Evolutionary conservation across 2,888 invertebrate genomes (phyloP), one percentile per base, ranked within the genome.

Genomic region (Archaeoteleia sp.): DNA sequence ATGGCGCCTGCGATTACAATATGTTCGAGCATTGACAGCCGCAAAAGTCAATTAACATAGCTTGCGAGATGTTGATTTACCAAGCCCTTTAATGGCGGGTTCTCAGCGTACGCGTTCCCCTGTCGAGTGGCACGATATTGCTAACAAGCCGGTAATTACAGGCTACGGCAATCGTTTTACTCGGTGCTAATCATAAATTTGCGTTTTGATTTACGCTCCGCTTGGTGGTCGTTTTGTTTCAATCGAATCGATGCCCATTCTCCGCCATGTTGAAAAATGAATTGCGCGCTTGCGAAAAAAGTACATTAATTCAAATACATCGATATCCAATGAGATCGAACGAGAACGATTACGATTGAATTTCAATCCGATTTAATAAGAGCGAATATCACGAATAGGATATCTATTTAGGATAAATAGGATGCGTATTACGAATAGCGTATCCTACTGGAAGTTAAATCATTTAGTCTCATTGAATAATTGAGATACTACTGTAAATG

Each of bases 121-220:
- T 8, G 29, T 29, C 13, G 29, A 54, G 43, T 42, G 32, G 34
- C 23, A 43, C 32, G 34, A 12, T 10, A 34, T 30, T 12, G 34
- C 37, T 55, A 55, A 55, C 55, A 55, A 55, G 55, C 46, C 29
- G 8, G 32, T 57, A 57, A 57, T 57, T 48, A 57, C 34, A 39
- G 46, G 30, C 37, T 32, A 35, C 25, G 34, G 39, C 40, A 40
- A 57, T 40, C 46, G 45, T 30, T 48, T 39, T 37, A 15, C 45
- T 17, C 29, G 17, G 12, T 27, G 27, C 40, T 46, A 57, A 57
- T 57, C 48, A 45, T 48, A 48, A 57, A 57, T 40, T 34, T 13
- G 57, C 39, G 40, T 34, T 48, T 48, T 42, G 48, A 58, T 32
- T 58, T 46, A 46, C 39, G 34, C 46, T 39, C 14, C 7, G 32